Conservation (phyloP, 2,113 vertebrate species). For the Australoheros scitulus region DNA sequence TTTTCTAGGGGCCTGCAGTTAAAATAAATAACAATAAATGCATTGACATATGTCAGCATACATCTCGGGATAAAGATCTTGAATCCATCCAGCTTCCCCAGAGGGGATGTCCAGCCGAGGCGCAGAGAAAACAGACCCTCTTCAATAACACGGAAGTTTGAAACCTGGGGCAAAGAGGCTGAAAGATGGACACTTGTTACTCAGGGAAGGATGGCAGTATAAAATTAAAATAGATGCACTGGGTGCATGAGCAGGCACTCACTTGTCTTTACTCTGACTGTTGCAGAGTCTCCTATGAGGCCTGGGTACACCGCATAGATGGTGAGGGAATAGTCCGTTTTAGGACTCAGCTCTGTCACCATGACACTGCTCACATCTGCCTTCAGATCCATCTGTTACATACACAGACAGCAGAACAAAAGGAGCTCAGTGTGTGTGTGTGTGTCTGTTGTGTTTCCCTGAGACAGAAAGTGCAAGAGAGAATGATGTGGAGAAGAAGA, state of each 20-base stretch:
- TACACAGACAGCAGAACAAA: conserved; percentile 1
- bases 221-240: not conserved
- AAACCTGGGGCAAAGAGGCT: conserved; percentile 85
- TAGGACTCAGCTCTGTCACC: conserved; percentile 81
- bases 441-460: not conserved
- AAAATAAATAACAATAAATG: not conserved
- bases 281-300: conserved; percentile 74
- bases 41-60: conserved; percentile 59
- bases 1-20: not conserved
- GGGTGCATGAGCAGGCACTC: conserved; percentile 31
- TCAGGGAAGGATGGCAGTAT: not conserved
- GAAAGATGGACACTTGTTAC: not conserved
- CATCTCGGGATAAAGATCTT: conserved; percentile 88
- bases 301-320: conserved; percentile 82
- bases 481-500: not conserved
- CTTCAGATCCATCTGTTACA: conserved; percentile 81
- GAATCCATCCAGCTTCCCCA: conserved; percentile 82
- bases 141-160: conserved; percentile 89
- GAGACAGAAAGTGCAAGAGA: not conserved
- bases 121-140: conserved; percentile 86
- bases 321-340: conserved; percentile 81
- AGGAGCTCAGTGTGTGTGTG: not conserved
- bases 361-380: conserved; percentile 76
- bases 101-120: conserved; percentile 85
- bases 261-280: conserved; percentile 82